Evolutionary conservation across 2,113 vertebrate genomes (phyloP), one percentile per base, ranked within the genome.

Genomic region (Phrynocephalus versicolor): DNA sequence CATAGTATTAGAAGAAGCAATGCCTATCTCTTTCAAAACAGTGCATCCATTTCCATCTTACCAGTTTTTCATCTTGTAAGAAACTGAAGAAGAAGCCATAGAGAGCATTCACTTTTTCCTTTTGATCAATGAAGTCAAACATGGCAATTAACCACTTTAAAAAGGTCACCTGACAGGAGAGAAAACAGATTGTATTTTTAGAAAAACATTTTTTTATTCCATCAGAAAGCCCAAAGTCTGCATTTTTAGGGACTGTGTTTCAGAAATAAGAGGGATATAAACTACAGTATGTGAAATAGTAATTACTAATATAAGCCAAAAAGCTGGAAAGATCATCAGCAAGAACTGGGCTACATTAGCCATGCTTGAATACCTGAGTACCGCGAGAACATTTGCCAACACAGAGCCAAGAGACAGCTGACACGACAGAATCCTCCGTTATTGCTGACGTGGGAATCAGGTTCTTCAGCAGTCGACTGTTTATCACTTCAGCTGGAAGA

Each of bases 1-100:
- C 7, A 79, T n/a, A 37, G 10, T 39, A 27, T 41, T 23, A 62
- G 30, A 86, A 3, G 18, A 1, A 69, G 18, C 2, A 89, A 74
- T 60, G 10, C 19, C 35, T 87, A 62, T 39, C 83, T 83, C 62
- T 69, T 64, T 79, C 3, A 30, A 9, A 71, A 81, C 14, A 23
- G 3, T 72, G n/a, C 23, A 33, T 89, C 70, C 72, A 82, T 30
- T 78, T 90, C 78, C 88, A 73, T 94, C 97, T 91, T 96, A 99
- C 99, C 97, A 98, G 84, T 86, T 91, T 95, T 88, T 98, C 98
- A 23, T 98, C 96, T 60, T 95, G 96, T 88, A 99, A 92, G 74
- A 97, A 97, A 95, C 35, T 97, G 94, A 99, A 99, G 94, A 99
- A 98, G 92, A 98, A 97, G 85, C 98, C 97, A 90, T 99, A 99